These are phyloP conservation scores for Hycleus cichorii DNA, from an alignment of 1,140 invertebrate species.

Conservation along the genomic window DNA sequence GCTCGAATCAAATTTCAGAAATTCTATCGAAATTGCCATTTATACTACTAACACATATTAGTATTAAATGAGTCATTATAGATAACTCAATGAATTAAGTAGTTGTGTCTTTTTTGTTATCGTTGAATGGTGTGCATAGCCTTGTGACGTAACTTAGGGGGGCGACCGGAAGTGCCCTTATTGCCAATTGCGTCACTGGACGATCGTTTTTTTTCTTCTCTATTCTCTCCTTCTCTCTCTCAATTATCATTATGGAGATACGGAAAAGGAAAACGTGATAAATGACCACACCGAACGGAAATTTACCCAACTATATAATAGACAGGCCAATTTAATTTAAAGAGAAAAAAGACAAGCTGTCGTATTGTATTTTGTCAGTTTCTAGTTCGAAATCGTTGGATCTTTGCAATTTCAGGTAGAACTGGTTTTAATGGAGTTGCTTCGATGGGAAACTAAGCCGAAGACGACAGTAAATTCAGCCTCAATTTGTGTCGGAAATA, in stretches of 20 bases:
- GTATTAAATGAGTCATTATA: conserved; percentile 7
- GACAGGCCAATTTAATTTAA: background rate
- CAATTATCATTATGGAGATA: background rate
- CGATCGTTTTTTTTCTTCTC: no score
- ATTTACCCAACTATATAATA: background rate
- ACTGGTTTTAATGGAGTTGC: no score
- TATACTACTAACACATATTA: background rate
- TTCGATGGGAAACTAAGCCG: no score
- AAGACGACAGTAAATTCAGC: no score
- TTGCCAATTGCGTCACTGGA: background rate
- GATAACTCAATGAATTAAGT: conserved; percentile 15
- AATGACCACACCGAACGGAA: background rate
- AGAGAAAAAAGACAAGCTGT: background rate
- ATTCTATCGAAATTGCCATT: background rate
- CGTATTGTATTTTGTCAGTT: no score
- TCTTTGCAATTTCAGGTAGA: no score
- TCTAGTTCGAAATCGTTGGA: no score
- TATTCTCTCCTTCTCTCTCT: background rate
- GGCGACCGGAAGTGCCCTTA: background rate
- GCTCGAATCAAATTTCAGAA: background rate
- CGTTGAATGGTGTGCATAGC: conserved; percentile 8
- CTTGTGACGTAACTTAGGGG: conserved; percentile 7
- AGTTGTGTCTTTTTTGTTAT: background rate
- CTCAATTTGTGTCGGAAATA: no score
- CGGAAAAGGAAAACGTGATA: background rate